Percentiles rank a stretch among this genome's conserved stretches.
Conservation (phyloP, 1,140 invertebrate species). For the Zaprionus nigranus region DNA sequence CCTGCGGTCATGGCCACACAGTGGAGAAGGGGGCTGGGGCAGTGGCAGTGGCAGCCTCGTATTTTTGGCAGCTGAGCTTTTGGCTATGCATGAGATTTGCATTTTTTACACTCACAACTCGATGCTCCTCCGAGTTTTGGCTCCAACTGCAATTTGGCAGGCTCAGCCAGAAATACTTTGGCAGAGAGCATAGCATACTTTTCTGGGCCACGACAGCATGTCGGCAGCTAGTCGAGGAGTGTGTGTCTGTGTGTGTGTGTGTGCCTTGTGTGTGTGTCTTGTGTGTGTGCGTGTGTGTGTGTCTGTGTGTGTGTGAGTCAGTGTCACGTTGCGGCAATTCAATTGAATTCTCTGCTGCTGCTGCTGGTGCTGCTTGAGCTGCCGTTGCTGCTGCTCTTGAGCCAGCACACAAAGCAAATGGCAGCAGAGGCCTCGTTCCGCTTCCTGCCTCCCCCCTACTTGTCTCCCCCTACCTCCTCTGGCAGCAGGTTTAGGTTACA, state of each 20-base stretch:
- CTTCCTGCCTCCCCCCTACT: too few species aligned
- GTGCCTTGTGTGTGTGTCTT: constrained; percentile 33
- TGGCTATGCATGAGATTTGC: constrained; percentile 79
- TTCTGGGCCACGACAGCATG: constrained; percentile 67
- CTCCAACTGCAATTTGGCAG: constrained; percentile 62
- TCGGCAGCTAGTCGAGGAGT: background rate
- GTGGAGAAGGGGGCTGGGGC: background rate
- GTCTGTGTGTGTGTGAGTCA: constrained; percentile 34
- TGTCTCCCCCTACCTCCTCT: background rate
- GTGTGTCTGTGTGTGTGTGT: constrained; percentile 7
- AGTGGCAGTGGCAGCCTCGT: constrained; percentile 37
- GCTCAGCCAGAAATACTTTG: constrained; percentile 51
- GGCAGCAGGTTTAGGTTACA: constrained; percentile 1
- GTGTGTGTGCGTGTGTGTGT: constrained; percentile 29
- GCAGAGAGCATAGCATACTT: constrained; percentile 73
- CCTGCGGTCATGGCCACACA: constrained; percentile 70
- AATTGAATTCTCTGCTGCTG: constrained; percentile 66
- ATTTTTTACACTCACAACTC: constrained; percentile 59
- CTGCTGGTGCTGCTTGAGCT: constrained; percentile 35
- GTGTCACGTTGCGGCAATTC: constrained; percentile 70
- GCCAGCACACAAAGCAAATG: constrained; percentile 49
- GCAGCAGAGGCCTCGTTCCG: constrained; percentile 5
- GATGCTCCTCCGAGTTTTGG: background rate
- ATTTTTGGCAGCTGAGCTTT: constrained; percentile 70
- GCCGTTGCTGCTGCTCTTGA: constrained; percentile 55